Conservation (phyloP, 2,797 vertebrate genomes). For the Chelon labrosus region DNA sequence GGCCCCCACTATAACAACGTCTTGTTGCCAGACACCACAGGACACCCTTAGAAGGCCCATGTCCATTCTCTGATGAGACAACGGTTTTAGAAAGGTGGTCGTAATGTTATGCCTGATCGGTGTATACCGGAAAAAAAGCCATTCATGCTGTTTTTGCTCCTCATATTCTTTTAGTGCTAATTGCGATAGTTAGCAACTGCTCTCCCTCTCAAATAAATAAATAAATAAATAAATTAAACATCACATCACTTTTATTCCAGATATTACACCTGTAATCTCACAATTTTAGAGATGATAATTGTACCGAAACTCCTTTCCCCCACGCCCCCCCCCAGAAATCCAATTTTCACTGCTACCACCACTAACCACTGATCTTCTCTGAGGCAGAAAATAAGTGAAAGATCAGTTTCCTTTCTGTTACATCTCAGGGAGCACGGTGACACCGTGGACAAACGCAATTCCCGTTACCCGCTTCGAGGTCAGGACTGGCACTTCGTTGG, state of each 20-base stretch:
- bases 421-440: constrained; percentile 27
- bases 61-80: too few species aligned
- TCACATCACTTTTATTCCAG: too few species aligned
- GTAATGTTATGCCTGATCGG: too few species aligned
- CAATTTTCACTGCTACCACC: neutral
- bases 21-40: too few species aligned
- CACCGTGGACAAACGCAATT: constrained; percentile 24
- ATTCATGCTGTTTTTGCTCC: neutral
- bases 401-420: constrained; percentile 56
- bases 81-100: too few species aligned
- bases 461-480: constrained; percentile 44
- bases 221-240: too few species aligned
- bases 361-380: constrained; percentile 31
- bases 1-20: too few species aligned
- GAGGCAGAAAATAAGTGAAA: constrained; percentile 37
- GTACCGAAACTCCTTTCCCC: constrained; percentile 19
- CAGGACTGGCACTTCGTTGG: constrained; percentile 34
- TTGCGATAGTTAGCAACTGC: neutral
- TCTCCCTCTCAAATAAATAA: neutral
- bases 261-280: neutral
- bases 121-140: neutral
- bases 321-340: neutral
- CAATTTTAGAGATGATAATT: neutral
- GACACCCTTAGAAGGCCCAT: too few species aligned
- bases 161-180: too few species aligned